Evolutionary conservation across 1,140 invertebrate species (phyloP), one percentile per base, ranked within the genome.

Genomic region (Drosophila paulistorum): DNA sequence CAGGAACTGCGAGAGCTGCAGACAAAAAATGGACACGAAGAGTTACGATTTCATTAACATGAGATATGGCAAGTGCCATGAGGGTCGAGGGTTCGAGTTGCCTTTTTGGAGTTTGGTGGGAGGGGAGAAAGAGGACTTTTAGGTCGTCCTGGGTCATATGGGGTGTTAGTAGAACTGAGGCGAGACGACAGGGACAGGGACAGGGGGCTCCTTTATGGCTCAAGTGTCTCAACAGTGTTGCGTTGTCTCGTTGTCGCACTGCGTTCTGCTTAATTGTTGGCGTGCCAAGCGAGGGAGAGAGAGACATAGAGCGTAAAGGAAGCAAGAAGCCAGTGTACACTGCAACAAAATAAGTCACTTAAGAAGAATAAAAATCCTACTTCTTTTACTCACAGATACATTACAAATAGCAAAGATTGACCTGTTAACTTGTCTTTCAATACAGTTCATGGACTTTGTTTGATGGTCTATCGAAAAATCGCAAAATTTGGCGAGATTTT

Each of bases 41-140:
- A 90, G 84, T 89, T 89, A 89, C 84, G 84, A 89, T 89, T 89
- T 89, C 84, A 89, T 89, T 89, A 89, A 89, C 81, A 89, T 89
- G 85, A 89, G 85, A 89, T 89, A 89, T 89, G 85, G 84, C 84
- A 72, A 87, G 77, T 87, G 80, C 73, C 73, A 77, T 33, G 11
- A 51, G 45, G n/a, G 41, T 58, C 45, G 51, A 14, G 17, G 42
- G 35, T 39, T 54, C 26, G 5, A 37, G 30, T 20, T 55, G 58
- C 20, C 30, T 17, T 37, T 30, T 35, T 51, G 37, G 51, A 42
- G 57, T 10, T 30, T 30, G 30, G 30, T 20, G 39, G 41, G 17
- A 7, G 33, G 20, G 62, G 13, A 10, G 33, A 30, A 30, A 66
- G 63, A 70, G 41, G 59, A 55, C 67, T 66, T 75, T 67, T 70